Evolutionary conservation across 1,140 invertebrate genomes (phyloP), one percentile per base, ranked within the genome.

Genomic region (Bombus picipes): DNA sequence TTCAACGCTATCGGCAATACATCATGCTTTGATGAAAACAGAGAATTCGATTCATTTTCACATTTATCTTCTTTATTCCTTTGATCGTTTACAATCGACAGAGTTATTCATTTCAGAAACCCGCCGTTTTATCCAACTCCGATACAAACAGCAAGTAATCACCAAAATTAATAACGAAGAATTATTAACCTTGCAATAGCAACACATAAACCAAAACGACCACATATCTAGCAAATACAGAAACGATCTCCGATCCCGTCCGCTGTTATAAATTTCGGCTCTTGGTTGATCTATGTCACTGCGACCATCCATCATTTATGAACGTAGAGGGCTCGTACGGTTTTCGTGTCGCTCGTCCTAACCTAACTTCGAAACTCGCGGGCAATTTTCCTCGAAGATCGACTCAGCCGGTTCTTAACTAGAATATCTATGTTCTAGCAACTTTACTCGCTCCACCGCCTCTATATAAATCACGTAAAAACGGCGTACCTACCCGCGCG

Each of bases 391-490:
- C 43, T 39, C n/a, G 10, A 28, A n/a, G 47, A 65, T 57, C 77
- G 57, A 12, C 57, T 62, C 57, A 65, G 47, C 43, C 68, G 53
- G 76, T 37, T 80, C 76, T 89, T 89, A 86, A 89, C 84, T 74
- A 37, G 79, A 73, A 74, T 89, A 87, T 87, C 86, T 87, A 83
- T 85, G 88, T 81, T 85, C 68, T 87, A 71, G 82, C 75, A 76
- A 81, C 86, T 90, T 90, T 90, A 85, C 83, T 88, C 89, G 86
- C 83, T 85, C 81, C 71, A 66, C 71, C 83, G 86, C 75, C 59
- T 81, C 83, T 66, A 83, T 88, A 90, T 90, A 90, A 90, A 90
- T 90, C 89, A 89, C 85, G 88, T 89, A 90, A 90, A 90, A 90
- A 90, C 78, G n/a, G 73, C 66, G 47, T 81, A 81, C 83, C 87